Evolutionary conservation across 1,140 invertebrate genomes (phyloP), one percentile per base, ranked within the genome.

Genomic region (Eufriesea mexicana): DNA sequence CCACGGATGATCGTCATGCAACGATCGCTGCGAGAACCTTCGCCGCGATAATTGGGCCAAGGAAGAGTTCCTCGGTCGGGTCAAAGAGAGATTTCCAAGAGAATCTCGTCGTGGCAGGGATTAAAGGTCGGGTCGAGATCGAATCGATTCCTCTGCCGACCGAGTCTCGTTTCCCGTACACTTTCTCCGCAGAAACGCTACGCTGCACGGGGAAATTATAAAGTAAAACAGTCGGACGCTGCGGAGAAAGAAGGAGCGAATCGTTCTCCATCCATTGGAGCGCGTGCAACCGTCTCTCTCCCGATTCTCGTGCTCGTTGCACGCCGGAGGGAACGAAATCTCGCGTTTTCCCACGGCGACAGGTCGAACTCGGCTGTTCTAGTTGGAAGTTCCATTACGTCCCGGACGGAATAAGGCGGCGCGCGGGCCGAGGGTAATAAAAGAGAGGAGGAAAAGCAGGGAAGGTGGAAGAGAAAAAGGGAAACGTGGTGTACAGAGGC

Each of bases 311-410:
- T 54, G 7, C 51, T 54, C 51, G 4, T 57, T 70, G 35, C 6
- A 25, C 18, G 10, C 20, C 18, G 25, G 51, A 72, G 28, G 28
- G 20, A 20, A 55, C 47, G 68, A 74, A 84, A 86, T 45, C 67
- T 62, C 61, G 28, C 25, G 49, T 55, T 84, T 74, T 73, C 70
- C 49, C 70, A 51, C 45, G 51, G 54, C 55, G 64, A 84, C 28
- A 84, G 83, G 47, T 79, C 84, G 64, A 79, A 66, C 59, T 84
- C 64, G 57, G 55, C 47, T 68, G 84, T 61, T 64, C 68, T 54
- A 71, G 75, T 85, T 86, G 70, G 45, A 85, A 80, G 55, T 79
- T 73, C 70, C 83, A 85, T 86, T 84, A 80, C 76, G 72, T 71
- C 49, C 49, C 51, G 28, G 23, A 57, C 51, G 76, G 75, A 84